Evolutionary conservation across 1,140 invertebrate species (phyloP).

Genomic region (Chelonus insularis): DNA sequence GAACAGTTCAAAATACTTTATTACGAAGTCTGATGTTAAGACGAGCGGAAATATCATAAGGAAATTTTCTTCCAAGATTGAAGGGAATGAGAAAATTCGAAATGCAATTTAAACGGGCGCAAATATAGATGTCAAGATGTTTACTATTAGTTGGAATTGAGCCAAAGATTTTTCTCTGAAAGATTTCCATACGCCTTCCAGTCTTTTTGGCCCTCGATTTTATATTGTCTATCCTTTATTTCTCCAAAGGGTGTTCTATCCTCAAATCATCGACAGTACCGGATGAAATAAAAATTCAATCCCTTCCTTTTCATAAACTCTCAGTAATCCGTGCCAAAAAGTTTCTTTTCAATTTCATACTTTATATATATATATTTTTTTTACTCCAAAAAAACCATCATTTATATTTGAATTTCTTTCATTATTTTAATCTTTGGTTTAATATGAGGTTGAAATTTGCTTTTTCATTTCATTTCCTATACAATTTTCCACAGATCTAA

Average conservation of each 20-base stretch:
- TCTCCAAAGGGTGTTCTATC: slow-evolving; percentile 5
- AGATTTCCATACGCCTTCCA: slow-evolving; percentile 44
- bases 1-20: too few species aligned
- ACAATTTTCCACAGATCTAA: too few species aligned
- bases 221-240: slow-evolving; percentile 4
- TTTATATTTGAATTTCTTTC: not conserved
- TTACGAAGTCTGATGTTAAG: not conserved
- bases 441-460: not conserved
- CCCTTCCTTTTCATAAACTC: slow-evolving; percentile 29
- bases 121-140: slow-evolving; percentile 56
- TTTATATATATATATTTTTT: slow-evolving; percentile 3
- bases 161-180: slow-evolving; percentile 36
- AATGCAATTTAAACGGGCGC: slow-evolving; percentile 49
- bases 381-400: not conserved
- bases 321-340: slow-evolving; percentile 19
- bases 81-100: slow-evolving; percentile 35
- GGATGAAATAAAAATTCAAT: slow-evolving; percentile 30
- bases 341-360: not conserved
- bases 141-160: slow-evolving; percentile 47
- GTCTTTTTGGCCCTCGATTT: slow-evolving; percentile 13
- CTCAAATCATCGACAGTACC: slow-evolving; percentile 30
- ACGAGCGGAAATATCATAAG: not conserved
- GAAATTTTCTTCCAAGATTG: slow-evolving; percentile 23
- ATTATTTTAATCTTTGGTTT: not conserved
- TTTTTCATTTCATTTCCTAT: not conserved